Conservation (phyloP, 2,888 invertebrate species). For the Branchipolynoe longqiensis region DNA sequence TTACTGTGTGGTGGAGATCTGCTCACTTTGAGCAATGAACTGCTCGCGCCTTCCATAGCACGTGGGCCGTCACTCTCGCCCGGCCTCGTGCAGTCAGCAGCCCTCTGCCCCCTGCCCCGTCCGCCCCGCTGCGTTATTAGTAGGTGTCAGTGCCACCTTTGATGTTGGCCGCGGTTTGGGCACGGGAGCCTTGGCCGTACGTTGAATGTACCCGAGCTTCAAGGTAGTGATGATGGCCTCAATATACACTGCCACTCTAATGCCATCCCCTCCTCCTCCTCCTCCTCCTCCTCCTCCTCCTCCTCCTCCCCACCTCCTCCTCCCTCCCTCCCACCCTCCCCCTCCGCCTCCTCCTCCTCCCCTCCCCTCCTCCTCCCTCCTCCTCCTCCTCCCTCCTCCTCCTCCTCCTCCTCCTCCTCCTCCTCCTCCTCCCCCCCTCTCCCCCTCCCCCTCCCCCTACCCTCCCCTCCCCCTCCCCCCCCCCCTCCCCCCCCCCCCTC, state of each 20-base stretch:
- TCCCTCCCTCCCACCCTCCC: neutral
- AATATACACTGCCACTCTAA: neutral
- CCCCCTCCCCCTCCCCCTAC: neutral
- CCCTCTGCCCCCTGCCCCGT: slow-evolving; percentile 12
- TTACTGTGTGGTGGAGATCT: no score
- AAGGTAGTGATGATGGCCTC: neutral
- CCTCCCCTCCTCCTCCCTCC: neutral
- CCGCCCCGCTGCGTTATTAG: slow-evolving; percentile 7
- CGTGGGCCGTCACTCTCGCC: slow-evolving; percentile 1
- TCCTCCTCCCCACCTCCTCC: slow-evolving; percentile 1
- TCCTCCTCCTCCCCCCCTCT: neutral
- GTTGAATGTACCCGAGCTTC: neutral
- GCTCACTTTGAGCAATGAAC: no score
- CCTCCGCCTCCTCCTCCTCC: neutral
- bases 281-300: slow-evolving; percentile 1
- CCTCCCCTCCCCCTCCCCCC: neutral
- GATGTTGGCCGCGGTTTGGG: neutral
- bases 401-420: slow-evolving; percentile 14
- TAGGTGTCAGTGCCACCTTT: neutral
- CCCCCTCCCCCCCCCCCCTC: neutral
- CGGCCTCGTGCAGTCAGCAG: slow-evolving; percentile 1
- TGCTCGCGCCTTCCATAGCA: no score
- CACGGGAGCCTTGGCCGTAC: neutral
- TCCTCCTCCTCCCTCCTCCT: neutral
- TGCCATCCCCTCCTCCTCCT: neutral